A percentile compares a stretch with the other conserved stretches of the same genome.
Conservation (phyloP, 53 echinoderm and acorn worm genomes). For the Echinometra lucunter region DNA sequence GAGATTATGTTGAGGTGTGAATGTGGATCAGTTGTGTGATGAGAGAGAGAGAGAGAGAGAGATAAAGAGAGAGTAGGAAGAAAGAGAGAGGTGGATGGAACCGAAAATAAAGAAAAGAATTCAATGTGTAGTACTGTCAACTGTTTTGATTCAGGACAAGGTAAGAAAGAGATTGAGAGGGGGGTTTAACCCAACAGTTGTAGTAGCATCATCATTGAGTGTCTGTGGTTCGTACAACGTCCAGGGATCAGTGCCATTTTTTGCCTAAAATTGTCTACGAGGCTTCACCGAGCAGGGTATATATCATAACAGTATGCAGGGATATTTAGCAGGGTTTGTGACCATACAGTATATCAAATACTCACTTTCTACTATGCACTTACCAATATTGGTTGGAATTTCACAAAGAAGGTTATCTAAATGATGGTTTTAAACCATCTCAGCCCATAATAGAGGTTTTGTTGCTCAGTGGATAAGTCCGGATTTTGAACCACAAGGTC, state of each 20-base stretch:
- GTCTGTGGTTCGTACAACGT: background rate
- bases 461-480: no score
- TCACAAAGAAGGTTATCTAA: no score
- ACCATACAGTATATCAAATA: background rate
- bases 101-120: background rate
- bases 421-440: no score
- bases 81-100: background rate
- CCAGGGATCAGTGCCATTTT: background rate
- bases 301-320: conserved; percentile 13
- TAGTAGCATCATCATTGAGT: no score
- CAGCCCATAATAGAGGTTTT: no score
- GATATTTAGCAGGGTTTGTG: conserved; percentile 5
- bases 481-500: no score
- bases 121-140: background rate
- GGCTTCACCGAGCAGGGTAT: conserved; percentile 37
- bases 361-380: background rate
- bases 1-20: background rate
- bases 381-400: no score
- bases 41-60: conserved; percentile 31
- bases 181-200: no score
- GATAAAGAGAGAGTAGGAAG: background rate
- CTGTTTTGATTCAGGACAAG: background rate
- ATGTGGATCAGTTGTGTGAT: background rate
- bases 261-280: conserved; percentile 20
- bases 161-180: background rate